Base-by-base conservation (phyloP, 2,888 invertebrate species). In the Drosophila testacea region DNA sequence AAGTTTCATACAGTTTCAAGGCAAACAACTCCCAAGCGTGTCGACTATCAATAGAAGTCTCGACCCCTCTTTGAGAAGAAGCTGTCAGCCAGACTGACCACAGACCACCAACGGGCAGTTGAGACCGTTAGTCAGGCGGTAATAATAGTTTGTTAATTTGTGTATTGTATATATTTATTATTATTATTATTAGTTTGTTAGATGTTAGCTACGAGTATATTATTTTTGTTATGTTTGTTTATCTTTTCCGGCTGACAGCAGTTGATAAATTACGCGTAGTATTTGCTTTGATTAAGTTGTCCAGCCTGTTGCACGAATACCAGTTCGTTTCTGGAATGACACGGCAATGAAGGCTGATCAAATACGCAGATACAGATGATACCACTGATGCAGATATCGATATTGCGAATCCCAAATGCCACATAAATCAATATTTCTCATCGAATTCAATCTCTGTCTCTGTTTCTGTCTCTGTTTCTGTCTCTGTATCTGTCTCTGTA, bases 61-160 rank as follows among this genome's bases (percentile, higher is more conserved):
- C 11, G 47, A 22, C 9, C 28, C n/a, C 9, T 16, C 52, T 42
- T 13, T n/a, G 9, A 59, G 36, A 32, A 22, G 42, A 51, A 38
- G 50, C 36, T 28, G 27, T 10, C 27, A 11, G 6, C 4, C 30
- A 4, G 22, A 32, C 7, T 6, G 41, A 41, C 22, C n/a, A 2
- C n/a, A 46, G 71, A 84, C 77, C 80, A 72, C 61, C 77, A 65
- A 44, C 66, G 52, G 41, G 50, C 57, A 51, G 50, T 50, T 68
- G 78, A 57, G 67, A 81, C 88, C 88, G 83, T 87, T 84, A 87
- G 83, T 76, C 71, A 76, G 73, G 41, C 70, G 67, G 55, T 66
- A 74, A 78, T 80, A 87, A 78, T 82, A 77, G 79, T 76, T 84
- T 78, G 85, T 87, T 83, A 87, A 87, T 84, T 84, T 81, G 87